Evolutionary conservation across 2,888 invertebrate species (phyloP).

Genomic region (Lissocephala sabroskyi): DNA sequence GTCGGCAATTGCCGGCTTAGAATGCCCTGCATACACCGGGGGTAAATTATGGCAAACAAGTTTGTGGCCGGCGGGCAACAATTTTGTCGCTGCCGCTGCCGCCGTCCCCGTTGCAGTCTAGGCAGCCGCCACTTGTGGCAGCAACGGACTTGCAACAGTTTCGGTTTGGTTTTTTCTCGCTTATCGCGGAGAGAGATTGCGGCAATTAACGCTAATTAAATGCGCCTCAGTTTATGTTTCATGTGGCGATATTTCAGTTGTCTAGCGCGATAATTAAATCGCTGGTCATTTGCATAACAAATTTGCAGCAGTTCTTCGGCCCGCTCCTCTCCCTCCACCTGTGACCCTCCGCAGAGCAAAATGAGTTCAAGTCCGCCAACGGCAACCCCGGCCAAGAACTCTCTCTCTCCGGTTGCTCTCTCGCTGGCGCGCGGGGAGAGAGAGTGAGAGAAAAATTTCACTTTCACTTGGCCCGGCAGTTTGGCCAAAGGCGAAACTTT

Average conservation of each 20-base stretch:
- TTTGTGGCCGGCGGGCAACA: conserved; percentile 70
- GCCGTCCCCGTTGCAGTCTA: too few relatives aligned
- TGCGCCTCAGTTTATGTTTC: conserved; percentile 58
- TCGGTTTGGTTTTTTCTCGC: conserved; percentile 4
- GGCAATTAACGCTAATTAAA: conserved; percentile 69
- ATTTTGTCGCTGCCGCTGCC: conserved; percentile 50
- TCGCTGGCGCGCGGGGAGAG: too few relatives aligned
- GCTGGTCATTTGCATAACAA: conserved; percentile 66
- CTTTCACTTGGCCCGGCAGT: conserved; percentile 63
- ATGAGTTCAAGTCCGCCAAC: conserved; percentile 51
- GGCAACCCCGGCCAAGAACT: neutral
- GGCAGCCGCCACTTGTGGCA: too few relatives aligned
- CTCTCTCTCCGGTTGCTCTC: too few relatives aligned
- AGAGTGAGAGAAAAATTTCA: conserved; percentile 37
- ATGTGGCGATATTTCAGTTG: conserved; percentile 67
- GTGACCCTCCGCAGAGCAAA: neutral
- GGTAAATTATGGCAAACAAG: conserved; percentile 72
- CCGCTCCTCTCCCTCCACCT: neutral
- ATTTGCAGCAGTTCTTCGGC: conserved; percentile 44
- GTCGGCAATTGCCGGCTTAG: conserved; percentile 2
- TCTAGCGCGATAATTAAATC: conserved; percentile 68
- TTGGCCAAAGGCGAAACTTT: conserved; percentile 56
- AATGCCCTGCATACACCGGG: conserved; percentile 19
- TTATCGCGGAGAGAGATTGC: conserved; percentile 48
- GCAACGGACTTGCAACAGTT: too few relatives aligned